Evolutionary conservation across 2,797 vertebrate genomes (phyloP), one percentile per base, ranked within the genome.

Genomic region (Hydrophis major): DNA sequence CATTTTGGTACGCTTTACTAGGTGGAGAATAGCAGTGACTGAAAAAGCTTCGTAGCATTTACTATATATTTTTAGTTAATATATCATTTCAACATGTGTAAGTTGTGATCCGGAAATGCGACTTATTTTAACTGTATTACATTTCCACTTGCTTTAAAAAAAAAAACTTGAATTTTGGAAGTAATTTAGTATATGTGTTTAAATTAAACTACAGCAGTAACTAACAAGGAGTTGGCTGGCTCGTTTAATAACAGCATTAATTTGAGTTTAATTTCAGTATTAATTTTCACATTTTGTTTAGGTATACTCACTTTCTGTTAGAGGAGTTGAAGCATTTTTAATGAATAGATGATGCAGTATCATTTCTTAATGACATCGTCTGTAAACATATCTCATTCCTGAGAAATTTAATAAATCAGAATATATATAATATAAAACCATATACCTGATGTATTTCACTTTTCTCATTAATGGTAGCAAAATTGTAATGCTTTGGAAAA

Each of bases 31-130:
- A 60, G 92, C 93, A 2, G 92, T 91, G 93, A 91, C 94, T 94
- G 42, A 95, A 95, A 94, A 91, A 95, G 93, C 95, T 96, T 94
- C 95, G 96, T 96, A 96, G 95, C 96, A 95, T 95, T 92, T 96
- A 96, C 96, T 96, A 96, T 94, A 96, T 96, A 97, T 94, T 96
- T 94, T 97, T 96, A 96, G 93, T 93, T 96, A 96, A 96, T 96
- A 96, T 95, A 96, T 96, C 89, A 89, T 97, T 97, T 96, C 94
- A 95, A 96, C 93, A 94, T 96, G 97, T 96, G 94, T 91, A 96
- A 96, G 92, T 95, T 92, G 95, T 96, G 96, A 92, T 96, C 96
- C 91, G 93, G 94, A 96, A 96, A 94, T 92, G 95, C 47, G 87
- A 92, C 88, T 94, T 95, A 95, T 96, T 96, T 91, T 95, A 95